Conservation (phyloP, 1,140 invertebrate species). For the Trichonephila clavata region DNA sequence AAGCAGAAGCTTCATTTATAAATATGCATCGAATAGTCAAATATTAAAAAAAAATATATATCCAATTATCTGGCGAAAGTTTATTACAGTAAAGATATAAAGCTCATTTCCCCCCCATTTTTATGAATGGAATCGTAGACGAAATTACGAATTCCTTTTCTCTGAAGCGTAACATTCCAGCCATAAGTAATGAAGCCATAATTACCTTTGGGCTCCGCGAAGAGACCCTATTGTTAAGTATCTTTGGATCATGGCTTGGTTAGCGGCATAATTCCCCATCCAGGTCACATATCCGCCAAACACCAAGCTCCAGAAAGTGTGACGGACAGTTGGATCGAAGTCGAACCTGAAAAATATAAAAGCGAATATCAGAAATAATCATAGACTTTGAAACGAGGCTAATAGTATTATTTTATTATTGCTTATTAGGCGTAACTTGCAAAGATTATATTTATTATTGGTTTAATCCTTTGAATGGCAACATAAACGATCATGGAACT, state of each 20-base stretch:
- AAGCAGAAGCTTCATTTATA: too few relatives aligned
- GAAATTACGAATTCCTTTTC: not conserved
- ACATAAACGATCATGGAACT: too few relatives aligned
- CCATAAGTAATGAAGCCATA: not conserved
- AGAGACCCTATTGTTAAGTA: slow-evolving; percentile 89
- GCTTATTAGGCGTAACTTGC: too few relatives aligned
- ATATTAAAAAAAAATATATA: too few relatives aligned
- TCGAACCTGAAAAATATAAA: slow-evolving; percentile 80
- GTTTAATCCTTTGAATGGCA: too few relatives aligned
- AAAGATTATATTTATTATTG: too few relatives aligned
- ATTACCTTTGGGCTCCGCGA: slow-evolving; percentile 83
- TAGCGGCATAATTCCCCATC: slow-evolving; percentile 90
- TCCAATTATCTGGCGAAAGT: too few relatives aligned
- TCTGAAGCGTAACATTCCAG: not conserved
- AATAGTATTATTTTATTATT: too few relatives aligned
- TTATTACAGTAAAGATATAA: not conserved
- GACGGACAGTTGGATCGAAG: slow-evolving; percentile 81
- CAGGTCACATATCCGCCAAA: slow-evolving; percentile 84
- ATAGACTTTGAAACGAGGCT: too few relatives aligned
- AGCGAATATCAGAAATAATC: not conserved
- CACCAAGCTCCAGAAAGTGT: slow-evolving; percentile 82
- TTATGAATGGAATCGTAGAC: not conserved
- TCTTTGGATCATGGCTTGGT: slow-evolving; percentile 92
- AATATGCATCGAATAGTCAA: too few relatives aligned
- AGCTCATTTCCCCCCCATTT: not conserved